These are phyloP conservation scores for Callopanchax toddi DNA, from an alignment of 2,113 vertebrate genomes.

Conservation along the genomic window DNA sequence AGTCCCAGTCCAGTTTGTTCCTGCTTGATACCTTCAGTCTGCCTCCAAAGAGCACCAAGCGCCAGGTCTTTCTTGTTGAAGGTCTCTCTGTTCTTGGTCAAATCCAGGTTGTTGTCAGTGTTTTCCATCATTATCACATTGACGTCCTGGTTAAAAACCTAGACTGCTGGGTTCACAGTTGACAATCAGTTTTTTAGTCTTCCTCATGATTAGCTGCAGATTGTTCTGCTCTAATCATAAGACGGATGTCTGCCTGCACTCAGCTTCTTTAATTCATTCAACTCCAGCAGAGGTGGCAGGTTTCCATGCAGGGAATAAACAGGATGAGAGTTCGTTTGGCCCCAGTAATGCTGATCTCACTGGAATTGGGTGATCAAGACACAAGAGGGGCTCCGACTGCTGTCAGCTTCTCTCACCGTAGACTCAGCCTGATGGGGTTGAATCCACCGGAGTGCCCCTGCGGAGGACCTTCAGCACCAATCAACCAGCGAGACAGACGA, in stretches of 20 bases:
- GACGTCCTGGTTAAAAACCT: too few species aligned
- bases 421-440: not conserved
- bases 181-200: too few species aligned
- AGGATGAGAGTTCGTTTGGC: not conserved
- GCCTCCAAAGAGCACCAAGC: too few species aligned
- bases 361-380: not conserved
- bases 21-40: too few species aligned
- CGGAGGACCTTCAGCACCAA: constrained; percentile 17
- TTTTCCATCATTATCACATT: too few species aligned
- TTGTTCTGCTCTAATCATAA: too few species aligned
- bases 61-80: not conserved
- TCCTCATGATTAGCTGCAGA: too few species aligned
- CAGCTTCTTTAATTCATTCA: not conserved
- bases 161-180: too few species aligned
- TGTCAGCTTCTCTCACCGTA: not conserved
- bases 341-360: not conserved
- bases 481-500: constrained; percentile 39
- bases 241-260: not conserved
- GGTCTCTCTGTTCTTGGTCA: too few species aligned
- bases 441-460: constrained; percentile 12
- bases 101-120: too few species aligned
- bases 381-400: not conserved
- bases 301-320: not conserved
- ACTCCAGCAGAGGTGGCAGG: not conserved
- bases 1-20: too few species aligned